Evolutionary conservation across 2,888 invertebrate genomes (phyloP), one percentile per base, ranked within the genome.

Genomic region (Drosophila merina): DNA sequence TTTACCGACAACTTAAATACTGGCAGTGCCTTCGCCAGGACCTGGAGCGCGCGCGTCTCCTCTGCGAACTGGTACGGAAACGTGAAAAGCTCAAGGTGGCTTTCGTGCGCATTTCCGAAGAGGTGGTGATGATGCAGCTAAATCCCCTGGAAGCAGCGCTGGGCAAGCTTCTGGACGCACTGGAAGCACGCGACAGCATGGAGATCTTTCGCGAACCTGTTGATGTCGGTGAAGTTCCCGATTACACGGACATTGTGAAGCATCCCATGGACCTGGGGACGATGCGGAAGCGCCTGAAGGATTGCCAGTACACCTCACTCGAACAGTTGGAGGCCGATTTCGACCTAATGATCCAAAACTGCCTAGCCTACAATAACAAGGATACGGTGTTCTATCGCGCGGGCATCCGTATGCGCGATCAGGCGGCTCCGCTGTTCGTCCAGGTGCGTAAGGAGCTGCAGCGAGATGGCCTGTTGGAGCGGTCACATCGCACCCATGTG

Each of bases 11-110:
- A 84, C 92, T 98, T 1, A 97, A 98, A 88, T 98, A 98, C 89
- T 98, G 98, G 97, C 97, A 98, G 90, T 95, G 97, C 82, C 93
- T 99, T 79, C 94, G 99, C 0, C 98, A 98, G 89, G 98, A 99
- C 90, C 93, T 99, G 75, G 99, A 99, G 91, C 94, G 98, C 66
- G 98, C 98, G 0, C 94, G 95, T 71, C 93, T 99, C 33, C 93
- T 99, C 0, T 98, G 98, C 89, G 99, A 99, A 91, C 91, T 99
- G 75, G 97, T 99, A 3, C 94, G 99, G 57, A 99, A 99, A 90
- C 94, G 99, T 42, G 99, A 99, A 92, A 98, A 98, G 86, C 93
- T 97, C 12, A 99, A 99, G 92, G 95, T 97, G 57, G 97, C 98
- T 89, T 93, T 95, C 82, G 95, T 96, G 0, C 95, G 95, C 91